Base-by-base conservation (phyloP, 2,888 invertebrate genomes). In the Hedychridium roseum region DNA sequence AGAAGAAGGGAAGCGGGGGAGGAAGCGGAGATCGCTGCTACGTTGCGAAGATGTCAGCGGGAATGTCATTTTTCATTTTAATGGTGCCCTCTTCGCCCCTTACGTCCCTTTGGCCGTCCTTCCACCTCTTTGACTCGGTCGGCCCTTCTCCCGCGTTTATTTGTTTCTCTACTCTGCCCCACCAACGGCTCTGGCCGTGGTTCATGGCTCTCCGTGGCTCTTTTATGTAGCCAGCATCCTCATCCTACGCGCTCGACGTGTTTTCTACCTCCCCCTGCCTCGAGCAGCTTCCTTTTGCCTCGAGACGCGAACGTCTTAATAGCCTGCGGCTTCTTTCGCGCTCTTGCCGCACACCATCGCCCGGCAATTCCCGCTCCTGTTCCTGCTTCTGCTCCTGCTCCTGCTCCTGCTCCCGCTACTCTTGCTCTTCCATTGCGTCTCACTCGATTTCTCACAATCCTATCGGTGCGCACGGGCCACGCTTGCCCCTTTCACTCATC, bases 1-100 rank as follows among this genome's bases (percentile, higher is more conserved):
- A n/a, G n/a, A n/a, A n/a, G n/a, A n/a, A n/a, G n/a, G n/a, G n/a
- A n/a, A n/a, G n/a, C n/a, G n/a, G n/a, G 46, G 43, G 57, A 48
- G 57, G 36, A 54, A 62, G 54, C 42, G 38, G 60, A 64, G 62
- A 49, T 43, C 55, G 56, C 49, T 56, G 58, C 59, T 58, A 63
- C 55, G 56, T 47, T 56, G 58, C 59, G 59, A 63, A 64, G 68
- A 70, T 64, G 73, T 71, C 73, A 71, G 68, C 68, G 67, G 47
- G 69, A 70, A 71, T 71, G 74, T 78, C 76, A 79, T 79, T 79
- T 79, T 78, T 79, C 78, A 79, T 79, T 78, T 79, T 79, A 79
- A 79, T 79, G 77, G 77, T 75, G 52, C 65, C 68, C 61, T 65
- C 66, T 64, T 60, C 60, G 59, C 62, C 52, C 64, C 67, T 60